A percentile compares a stretch with the other conserved stretches of the same genome.
phyloP scores from a whole-genome alignment of 2,888 invertebrate species.

The Candidula unifasciata region DNA sequence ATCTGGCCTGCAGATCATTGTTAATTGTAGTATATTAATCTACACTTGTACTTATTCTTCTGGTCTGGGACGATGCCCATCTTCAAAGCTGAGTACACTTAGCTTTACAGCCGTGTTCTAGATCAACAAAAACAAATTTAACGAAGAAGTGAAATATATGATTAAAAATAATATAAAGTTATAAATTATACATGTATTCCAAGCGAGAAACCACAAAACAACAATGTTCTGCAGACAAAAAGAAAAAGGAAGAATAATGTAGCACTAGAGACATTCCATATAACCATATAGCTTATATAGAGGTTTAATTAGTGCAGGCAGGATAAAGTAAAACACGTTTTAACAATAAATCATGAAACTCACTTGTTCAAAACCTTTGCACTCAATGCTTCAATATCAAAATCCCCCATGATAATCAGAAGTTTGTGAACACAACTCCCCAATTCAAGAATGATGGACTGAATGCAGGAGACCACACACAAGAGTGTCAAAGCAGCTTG shows the following conservation, averaged over 20 bases:
- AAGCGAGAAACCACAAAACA: slow-evolving; percentile 2
- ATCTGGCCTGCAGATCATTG: too few species aligned
- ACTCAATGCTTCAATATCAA: slow-evolving; percentile 95
- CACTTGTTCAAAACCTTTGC: slow-evolving; percentile 93
- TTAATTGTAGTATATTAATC: too few species aligned
- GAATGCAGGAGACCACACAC: slow-evolving; percentile 96
- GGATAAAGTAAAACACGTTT: neutral
- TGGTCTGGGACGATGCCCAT: too few species aligned
- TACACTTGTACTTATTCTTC: too few species aligned
- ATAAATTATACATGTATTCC: neutral
- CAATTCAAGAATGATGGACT: slow-evolving; percentile 95
- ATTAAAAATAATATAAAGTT: neutral
- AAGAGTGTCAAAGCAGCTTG: slow-evolving; percentile 96
- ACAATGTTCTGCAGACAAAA: slow-evolving; percentile 8
- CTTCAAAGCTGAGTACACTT: too few species aligned
- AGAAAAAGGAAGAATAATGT: slow-evolving; percentile 36
- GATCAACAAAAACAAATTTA: too few species aligned
- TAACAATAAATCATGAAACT: neutral
- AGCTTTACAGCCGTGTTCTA: too few species aligned
- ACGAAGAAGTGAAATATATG: too few species aligned
- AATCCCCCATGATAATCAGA: slow-evolving; percentile 94
- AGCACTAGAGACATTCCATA: slow-evolving; percentile 44
- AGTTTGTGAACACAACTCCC: slow-evolving; percentile 96
- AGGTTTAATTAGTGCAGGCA: slow-evolving; percentile 38
- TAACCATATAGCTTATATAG: slow-evolving; percentile 9